Evolutionary conservation across 2,888 invertebrate genomes (phyloP), one percentile per base, ranked within the genome.

Genomic region (Calliopum simillimum): DNA sequence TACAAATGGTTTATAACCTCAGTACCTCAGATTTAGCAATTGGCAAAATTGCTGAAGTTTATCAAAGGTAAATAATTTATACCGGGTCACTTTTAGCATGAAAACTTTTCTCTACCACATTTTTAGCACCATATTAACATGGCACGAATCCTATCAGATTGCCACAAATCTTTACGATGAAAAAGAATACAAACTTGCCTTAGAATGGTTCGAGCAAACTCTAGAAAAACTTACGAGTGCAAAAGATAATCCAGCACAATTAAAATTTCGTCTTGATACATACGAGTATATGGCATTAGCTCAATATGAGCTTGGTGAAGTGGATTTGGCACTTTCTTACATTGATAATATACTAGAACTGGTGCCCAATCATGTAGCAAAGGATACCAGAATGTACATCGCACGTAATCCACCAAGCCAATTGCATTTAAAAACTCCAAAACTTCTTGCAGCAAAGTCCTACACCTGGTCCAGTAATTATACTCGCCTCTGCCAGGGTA

Each of bases 1-100:
- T 99, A 2, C 98, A 99, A 85, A 93, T 93, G 77, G 96, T 97
- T 0, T 98, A 98, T 85, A 91, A 92, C 75, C 87, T 98, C 44
- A 92, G 95, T 66, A 93, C 96, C 0, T 87, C 89, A 0, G 92
- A 94, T 16, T 89, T 99, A 75, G 94, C 94, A 3, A 87, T 90
- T 64, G 98, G 98, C 2, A 89, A 92, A 77, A 88, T 96, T 55
- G 92, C 93, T 76, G 95, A 93, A 0, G 88, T 92, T 1, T 89
- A 90, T 76, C 93, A 93, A 81, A 93, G 91, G 89, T 88, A 79
- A 94, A 94, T 79, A 89, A 53, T n/a, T n/a, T n/a, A n/a, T n/a
- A n/a, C n/a, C n/a, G n/a, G n/a, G n/a, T n/a, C n/a, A n/a, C n/a
- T 56, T 5, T 23, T 55, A 8, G 13, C 21, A n/a, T 55, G 8